Evolutionary conservation across 2,888 invertebrate species (phyloP).

Genomic region (Drosophila barbarae): DNA sequence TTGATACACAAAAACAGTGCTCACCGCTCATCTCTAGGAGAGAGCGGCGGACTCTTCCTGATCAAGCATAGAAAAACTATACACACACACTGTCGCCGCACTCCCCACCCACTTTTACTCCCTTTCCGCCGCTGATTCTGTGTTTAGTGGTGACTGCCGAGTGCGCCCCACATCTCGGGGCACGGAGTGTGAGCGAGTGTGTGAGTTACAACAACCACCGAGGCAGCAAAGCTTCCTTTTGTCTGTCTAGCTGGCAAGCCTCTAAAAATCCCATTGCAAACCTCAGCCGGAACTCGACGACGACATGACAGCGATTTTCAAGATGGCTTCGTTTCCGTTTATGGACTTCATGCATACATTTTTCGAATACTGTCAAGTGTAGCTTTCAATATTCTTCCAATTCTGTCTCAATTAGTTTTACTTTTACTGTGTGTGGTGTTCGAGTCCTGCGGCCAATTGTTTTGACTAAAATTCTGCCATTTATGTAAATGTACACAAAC

Average conservation of each 20-base stretch:
- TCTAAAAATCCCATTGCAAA: slow-evolving; percentile 37
- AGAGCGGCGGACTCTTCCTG: slow-evolving; percentile 40
- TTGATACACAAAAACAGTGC: slow-evolving; percentile 48
- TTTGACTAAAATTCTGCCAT: slow-evolving; percentile 5
- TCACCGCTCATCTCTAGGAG: slow-evolving; percentile 44
- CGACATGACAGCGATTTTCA: slow-evolving; percentile 49
- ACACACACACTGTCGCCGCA: slow-evolving; percentile 17
- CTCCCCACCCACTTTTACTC: slow-evolving; percentile 46
- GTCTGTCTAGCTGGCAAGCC: slow-evolving; percentile 60
- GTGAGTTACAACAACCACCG: slow-evolving; percentile 69
- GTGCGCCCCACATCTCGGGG: slow-evolving; percentile 63
- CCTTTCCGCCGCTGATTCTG: slow-evolving; percentile 49
- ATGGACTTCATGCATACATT: slow-evolving; percentile 39
- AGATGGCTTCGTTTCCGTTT: slow-evolving; percentile 63
- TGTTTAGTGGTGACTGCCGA: slow-evolving; percentile 40
- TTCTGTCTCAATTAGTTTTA: background rate
- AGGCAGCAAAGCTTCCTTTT: slow-evolving; percentile 62
- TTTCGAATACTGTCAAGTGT: background rate
- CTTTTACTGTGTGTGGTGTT: background rate
- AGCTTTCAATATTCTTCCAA: background rate
- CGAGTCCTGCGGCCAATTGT: background rate
- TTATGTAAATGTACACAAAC: background rate
- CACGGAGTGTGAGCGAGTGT: slow-evolving; percentile 34
- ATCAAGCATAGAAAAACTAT: slow-evolving; percentile 58
- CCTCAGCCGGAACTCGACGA: slow-evolving; percentile 60